Evolutionary conservation across 2,888 invertebrate genomes (phyloP).

Genomic region (Cloeon dipterum): DNA sequence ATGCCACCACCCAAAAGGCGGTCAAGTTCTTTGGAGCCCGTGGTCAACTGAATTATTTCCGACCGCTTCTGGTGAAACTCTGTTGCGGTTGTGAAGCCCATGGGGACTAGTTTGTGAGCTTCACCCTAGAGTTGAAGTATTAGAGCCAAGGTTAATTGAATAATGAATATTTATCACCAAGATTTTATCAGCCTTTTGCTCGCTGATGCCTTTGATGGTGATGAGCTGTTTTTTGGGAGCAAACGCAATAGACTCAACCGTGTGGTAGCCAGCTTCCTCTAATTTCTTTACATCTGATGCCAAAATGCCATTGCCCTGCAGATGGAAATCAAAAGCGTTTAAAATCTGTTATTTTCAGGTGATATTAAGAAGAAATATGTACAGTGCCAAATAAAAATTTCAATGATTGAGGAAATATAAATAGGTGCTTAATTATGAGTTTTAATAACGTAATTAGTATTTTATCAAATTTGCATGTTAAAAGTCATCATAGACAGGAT

Average conservation of each 20-base stretch:
- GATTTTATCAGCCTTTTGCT: slow-evolving; percentile 91
- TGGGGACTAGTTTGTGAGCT: slow-evolving; percentile 79
- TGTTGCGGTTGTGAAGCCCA: slow-evolving; percentile 96
- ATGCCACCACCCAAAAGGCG: slow-evolving; percentile 84
- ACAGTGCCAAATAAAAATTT: not conserved
- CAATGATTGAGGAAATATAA: not conserved
- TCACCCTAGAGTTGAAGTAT: slow-evolving; percentile 28
- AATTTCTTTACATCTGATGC: slow-evolving; percentile 80
- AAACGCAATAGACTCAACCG: slow-evolving; percentile 87
- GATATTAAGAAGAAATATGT: slow-evolving; percentile 1
- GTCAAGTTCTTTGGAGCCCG: slow-evolving; percentile 86
- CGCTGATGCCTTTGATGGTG: slow-evolving; percentile 84
- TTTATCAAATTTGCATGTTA: too few species aligned
- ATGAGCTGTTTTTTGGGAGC: slow-evolving; percentile 79
- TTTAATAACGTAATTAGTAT: too few species aligned
- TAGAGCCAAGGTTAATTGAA: not conserved
- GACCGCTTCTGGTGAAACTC: slow-evolving; percentile 87
- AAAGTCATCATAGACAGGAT: too few species aligned
- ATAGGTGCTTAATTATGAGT: too few species aligned
- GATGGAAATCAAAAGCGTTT: too few species aligned
- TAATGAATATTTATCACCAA: slow-evolving; percentile 24
- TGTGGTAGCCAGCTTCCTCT: slow-evolving; percentile 80
- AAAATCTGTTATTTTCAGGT: not conserved
- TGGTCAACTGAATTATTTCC: slow-evolving; percentile 85
- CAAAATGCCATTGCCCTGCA: slow-evolving; percentile 74